Evolutionary conservation across 2,113 vertebrate genomes (phyloP).

Genomic region (Pluvialis apricaria): DNA sequence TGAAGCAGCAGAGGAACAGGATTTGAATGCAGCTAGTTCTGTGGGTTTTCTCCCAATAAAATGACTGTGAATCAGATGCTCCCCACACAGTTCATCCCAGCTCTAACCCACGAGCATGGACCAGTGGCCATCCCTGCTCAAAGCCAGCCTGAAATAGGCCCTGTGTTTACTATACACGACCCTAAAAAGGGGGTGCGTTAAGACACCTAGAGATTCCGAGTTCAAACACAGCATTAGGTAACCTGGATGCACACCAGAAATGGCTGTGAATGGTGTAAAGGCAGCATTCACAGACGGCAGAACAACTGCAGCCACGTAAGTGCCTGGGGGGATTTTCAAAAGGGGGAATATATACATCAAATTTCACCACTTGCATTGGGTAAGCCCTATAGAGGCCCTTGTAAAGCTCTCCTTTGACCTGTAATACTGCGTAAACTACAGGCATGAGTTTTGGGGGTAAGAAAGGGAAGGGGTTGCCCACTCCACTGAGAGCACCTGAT

Average conservation of each 20-base stretch:
- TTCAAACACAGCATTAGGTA: background rate
- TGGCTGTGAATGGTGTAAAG: background rate
- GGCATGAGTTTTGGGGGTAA: background rate
- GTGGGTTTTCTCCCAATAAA: background rate
- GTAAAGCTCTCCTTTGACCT: background rate
- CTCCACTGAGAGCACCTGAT: background rate
- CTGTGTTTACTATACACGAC: background rate
- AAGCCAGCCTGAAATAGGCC: background rate
- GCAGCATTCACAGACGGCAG: background rate
- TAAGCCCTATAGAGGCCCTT: background rate
- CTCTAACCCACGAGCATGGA: background rate
- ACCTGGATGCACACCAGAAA: background rate
- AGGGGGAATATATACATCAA: background rate
- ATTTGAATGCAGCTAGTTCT: background rate
- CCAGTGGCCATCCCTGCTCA: background rate
- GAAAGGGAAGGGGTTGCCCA: background rate
- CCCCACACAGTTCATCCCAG: background rate
- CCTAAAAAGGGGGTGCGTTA: background rate
- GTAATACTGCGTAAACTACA: background rate
- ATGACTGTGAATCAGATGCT: background rate
- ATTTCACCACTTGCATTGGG: background rate
- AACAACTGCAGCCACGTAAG: background rate
- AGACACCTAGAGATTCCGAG: background rate
- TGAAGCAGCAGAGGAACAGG: background rate
- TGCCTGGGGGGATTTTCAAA: background rate